A percentile compares a stretch with the other conserved stretches of the same genome.
Evolutionary conservation across 2,888 invertebrate species (phyloP).

Genomic region (Catocala nupta): DNA sequence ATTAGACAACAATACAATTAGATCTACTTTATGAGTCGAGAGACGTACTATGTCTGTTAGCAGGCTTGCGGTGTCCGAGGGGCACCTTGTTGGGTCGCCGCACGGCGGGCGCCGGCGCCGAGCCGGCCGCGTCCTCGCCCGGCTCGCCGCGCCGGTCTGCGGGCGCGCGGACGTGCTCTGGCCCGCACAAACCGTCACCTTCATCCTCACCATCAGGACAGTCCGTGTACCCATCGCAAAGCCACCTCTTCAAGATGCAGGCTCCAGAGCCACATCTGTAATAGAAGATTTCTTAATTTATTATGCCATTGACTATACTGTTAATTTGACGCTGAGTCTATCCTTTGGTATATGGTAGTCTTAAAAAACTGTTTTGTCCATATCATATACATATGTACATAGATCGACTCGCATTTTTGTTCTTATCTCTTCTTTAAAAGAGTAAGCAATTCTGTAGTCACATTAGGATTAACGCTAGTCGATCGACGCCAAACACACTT

Average conservation of each 20-base stretch:
- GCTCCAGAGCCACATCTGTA: slow-evolving; percentile 74
- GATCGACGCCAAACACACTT: too few relatives aligned
- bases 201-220: slow-evolving; percentile 81
- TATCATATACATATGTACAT: too few relatives aligned
- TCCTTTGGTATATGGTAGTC: too few relatives aligned
- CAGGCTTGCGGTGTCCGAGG: slow-evolving; percentile 18
- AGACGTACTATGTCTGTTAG: background rate
- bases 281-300: background rate
- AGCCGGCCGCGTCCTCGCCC: slow-evolving; percentile 77
- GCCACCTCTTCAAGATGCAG: slow-evolving; percentile 78
- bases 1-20: too few relatives aligned
- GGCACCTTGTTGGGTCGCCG: slow-evolving; percentile 65
- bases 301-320: too few relatives aligned
- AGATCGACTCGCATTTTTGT: too few relatives aligned
- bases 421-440: too few relatives aligned
- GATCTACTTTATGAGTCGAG: background rate
- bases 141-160: slow-evolving; percentile 51
- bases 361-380: too few relatives aligned
- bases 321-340: too few relatives aligned
- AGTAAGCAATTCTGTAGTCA: too few relatives aligned
- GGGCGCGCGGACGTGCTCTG: slow-evolving; percentile 35
- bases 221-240: slow-evolving; percentile 83
- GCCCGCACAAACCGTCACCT: slow-evolving; percentile 54
- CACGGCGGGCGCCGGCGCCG: slow-evolving; percentile 75
- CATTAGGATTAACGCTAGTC: too few relatives aligned